phyloP scores from a whole-genome alignment of 2,113 vertebrate genomes.

The Silurus meridionalis region DNA sequence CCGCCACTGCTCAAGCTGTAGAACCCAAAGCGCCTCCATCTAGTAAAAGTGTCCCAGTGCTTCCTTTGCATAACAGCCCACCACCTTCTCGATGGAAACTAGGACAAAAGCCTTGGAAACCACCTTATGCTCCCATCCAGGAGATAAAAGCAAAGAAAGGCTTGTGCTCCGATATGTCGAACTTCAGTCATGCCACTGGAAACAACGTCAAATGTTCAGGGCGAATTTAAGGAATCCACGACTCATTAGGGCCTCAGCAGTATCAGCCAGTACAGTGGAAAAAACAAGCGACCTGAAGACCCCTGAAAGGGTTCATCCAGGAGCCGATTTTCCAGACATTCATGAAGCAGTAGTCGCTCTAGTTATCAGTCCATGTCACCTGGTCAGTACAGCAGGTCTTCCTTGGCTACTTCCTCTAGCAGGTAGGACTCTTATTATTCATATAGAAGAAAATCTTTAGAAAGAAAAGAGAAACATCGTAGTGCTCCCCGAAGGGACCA shows the following conservation, averaged over 20 bases:
- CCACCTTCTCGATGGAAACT: slow-evolving; percentile 98
- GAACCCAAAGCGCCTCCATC: slow-evolving; percentile 66
- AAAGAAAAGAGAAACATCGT: slow-evolving; percentile 67
- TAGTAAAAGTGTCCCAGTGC: slow-evolving; percentile 81
- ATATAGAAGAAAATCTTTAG: slow-evolving; percentile 65
- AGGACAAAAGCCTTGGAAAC: slow-evolving; percentile 96
- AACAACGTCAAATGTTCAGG: slow-evolving; percentile 59
- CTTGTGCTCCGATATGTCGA: slow-evolving; percentile 63
- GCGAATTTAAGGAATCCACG: slow-evolving; percentile 66
- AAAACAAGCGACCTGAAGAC: slow-evolving; percentile 68
- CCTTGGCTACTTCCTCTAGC: slow-evolving; percentile 67
- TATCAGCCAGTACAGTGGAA: slow-evolving; percentile 62
- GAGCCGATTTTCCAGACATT: slow-evolving; percentile 79
- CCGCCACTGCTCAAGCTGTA: slow-evolving; percentile 68
- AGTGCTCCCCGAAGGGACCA: slow-evolving; percentile 70
- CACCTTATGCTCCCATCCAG: slow-evolving; percentile 89
- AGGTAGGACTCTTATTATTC: slow-evolving; percentile 79
- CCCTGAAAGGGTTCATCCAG: slow-evolving; percentile 80
- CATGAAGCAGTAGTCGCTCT: slow-evolving; percentile 79
- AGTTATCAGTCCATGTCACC: slow-evolving; percentile 78
- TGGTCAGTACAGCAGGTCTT: slow-evolving; percentile 71
- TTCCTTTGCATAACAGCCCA: slow-evolving; percentile 93
- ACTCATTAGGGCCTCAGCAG: slow-evolving; percentile 69
- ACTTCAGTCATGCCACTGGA: slow-evolving; percentile 60
- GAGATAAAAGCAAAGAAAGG: slow-evolving; percentile 84